Evolutionary conservation across 2,113 vertebrate genomes (phyloP).

Genomic region (Eurystomus gularis): DNA sequence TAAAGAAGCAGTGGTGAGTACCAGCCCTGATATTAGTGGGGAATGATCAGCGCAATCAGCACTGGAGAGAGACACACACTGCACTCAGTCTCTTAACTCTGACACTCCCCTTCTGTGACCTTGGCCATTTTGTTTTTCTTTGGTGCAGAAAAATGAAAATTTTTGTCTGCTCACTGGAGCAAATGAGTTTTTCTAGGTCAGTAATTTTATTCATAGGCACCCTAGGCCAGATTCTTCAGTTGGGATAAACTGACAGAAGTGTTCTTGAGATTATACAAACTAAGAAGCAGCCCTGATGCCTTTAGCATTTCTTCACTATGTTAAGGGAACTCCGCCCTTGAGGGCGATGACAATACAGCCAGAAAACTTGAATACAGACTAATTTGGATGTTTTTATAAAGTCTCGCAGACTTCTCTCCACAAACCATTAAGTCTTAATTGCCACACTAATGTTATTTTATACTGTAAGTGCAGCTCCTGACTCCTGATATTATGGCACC

Average conservation of each 20-base stretch:
- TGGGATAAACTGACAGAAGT: neutral
- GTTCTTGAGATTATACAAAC: neutral
- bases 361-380: conserved; percentile 1
- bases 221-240: neutral
- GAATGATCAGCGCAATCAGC: fast-evolving
- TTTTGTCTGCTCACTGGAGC: neutral
- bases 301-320: neutral
- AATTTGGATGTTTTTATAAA: conserved; percentile 60
- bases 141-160: neutral
- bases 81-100: neutral
- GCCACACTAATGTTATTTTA: conserved; percentile 69
- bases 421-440: conserved; percentile 67
- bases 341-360: neutral
- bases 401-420: conserved; percentile 44
- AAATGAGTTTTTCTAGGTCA: neutral
- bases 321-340: neutral
- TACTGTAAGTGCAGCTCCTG: conserved; percentile 20
- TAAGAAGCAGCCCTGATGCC: neutral
- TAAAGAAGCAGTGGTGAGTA: neutral
- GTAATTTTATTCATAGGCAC: neutral
- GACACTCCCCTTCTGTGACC: neutral
- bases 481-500: conserved; percentile 33
- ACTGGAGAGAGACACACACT: neutral
- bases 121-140: neutral
- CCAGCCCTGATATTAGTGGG: neutral